Percentiles rank a stretch among this genome's conserved stretches.
phyloP scores from a whole-genome alignment of 2,113 vertebrate species.

The Pachyramphus minor region DNA sequence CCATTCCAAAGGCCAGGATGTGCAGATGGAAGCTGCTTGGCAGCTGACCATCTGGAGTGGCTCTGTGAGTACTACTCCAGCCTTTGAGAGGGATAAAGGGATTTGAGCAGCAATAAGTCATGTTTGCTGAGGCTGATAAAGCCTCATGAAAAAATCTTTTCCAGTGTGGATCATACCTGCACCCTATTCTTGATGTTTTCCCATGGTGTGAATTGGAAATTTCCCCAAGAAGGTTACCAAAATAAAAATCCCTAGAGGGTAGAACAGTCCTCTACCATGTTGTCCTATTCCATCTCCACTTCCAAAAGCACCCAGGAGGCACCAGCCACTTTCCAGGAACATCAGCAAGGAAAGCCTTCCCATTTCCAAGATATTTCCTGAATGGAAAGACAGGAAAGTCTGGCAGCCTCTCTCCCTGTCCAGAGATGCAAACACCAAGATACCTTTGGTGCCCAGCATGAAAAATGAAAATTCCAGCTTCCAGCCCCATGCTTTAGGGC shows the following conservation, averaged over 20 bases:
- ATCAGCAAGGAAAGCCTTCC: background rate
- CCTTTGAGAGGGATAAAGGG: background rate
- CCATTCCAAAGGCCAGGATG: background rate
- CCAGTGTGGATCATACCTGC: accelerated
- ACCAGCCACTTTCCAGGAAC: background rate
- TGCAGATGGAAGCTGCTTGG: accelerated
- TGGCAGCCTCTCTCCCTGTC: background rate
- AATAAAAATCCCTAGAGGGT: background rate
- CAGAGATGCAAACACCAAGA: background rate
- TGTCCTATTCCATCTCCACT: background rate
- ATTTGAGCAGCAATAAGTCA: background rate
- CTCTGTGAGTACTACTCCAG: background rate
- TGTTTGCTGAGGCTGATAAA: background rate
- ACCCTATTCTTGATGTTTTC: background rate
- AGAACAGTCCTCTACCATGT: background rate
- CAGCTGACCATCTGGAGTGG: background rate
- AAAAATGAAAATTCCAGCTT: background rate
- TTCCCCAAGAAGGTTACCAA: background rate
- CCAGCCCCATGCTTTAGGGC: background rate
- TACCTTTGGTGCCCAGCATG: background rate
- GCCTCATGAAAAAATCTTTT: background rate
- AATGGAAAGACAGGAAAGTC: background rate
- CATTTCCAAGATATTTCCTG: background rate
- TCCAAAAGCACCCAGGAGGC: background rate
- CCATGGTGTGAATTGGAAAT: accelerated